These are phyloP conservation scores for Neopipo cinnamomea DNA, from an alignment of 2,113 vertebrate genomes.

Conservation along the genomic window DNA sequence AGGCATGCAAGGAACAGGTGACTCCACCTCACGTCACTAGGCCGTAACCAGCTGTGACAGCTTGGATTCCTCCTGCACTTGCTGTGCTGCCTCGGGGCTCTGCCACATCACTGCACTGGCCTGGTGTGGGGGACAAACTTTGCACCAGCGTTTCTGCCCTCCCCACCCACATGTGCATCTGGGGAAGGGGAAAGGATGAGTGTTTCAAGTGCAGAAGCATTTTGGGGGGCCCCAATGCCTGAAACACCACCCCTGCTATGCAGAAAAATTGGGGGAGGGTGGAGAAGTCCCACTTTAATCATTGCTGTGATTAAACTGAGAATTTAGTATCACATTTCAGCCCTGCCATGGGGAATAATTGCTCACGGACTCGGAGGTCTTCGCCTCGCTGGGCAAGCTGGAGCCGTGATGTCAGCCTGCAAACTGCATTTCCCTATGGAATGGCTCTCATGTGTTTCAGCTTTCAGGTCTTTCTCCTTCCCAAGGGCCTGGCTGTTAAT, in stretches of 20 bases:
- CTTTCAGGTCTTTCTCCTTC: background rate
- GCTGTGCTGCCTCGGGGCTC: background rate
- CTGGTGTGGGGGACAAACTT: rapidly evolving
- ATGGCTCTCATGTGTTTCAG: background rate
- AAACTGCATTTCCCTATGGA: background rate
- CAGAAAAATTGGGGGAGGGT: background rate
- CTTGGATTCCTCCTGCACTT: background rate
- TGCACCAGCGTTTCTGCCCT: background rate
- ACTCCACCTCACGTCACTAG: background rate
- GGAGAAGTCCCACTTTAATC: background rate
- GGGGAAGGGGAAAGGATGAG: background rate
- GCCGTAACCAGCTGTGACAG: background rate
- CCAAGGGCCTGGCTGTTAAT: background rate
- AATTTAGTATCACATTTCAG: background rate
- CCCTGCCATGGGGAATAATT: background rate
- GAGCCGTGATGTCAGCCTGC: background rate
- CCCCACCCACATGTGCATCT: background rate
- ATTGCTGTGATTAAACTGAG: background rate
- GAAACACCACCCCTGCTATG: background rate
- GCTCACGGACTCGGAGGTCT: rapidly evolving
- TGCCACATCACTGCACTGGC: background rate
- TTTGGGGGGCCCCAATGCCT: rapidly evolving
- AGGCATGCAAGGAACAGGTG: background rate
- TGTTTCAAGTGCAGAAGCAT: background rate
- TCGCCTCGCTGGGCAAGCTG: rapidly evolving